These are phyloP conservation scores for Agrotis clavis DNA, from an alignment of 2,888 invertebrate species.

Conservation along the genomic window DNA sequence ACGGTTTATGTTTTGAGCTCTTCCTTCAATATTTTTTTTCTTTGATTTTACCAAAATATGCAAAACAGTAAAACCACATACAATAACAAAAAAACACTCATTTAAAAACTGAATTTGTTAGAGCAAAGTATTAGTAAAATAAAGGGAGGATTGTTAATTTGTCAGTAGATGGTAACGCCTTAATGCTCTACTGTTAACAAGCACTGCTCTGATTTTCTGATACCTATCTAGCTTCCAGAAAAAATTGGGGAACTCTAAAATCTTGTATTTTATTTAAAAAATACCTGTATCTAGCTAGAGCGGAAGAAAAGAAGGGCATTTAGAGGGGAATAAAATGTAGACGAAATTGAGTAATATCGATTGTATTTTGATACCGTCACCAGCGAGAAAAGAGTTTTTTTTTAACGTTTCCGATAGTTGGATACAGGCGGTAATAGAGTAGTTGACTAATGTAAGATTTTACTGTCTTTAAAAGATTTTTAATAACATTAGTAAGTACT, in stretches of 20 bases:
- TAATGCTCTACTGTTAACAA: constrained; percentile 57
- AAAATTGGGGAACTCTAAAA: background rate
- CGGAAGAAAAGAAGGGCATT: constrained; percentile 40
- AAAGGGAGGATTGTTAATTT: constrained; percentile 5
- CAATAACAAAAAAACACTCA: background rate
- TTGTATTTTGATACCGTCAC: constrained; percentile 36
- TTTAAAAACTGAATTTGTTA: background rate
- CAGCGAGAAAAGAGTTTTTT: constrained; percentile 4
- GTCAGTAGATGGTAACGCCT: constrained; percentile 50
- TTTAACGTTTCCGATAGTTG: constrained; percentile 33
- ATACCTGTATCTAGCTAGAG: constrained; percentile 54
- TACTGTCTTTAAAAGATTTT: background rate
- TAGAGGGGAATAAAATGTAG: background rate
- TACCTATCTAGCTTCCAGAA: background rate
- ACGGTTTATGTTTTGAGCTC: no score
- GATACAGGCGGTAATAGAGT: constrained; percentile 47
- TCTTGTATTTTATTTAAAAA: background rate
- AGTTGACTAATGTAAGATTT: constrained; percentile 35
- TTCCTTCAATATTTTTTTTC: no score
- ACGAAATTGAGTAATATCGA: constrained; percentile 4
- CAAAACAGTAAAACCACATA: background rate
- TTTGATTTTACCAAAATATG: constrained; percentile 12
- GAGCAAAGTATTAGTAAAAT: constrained; percentile 18
- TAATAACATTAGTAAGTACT: background rate
- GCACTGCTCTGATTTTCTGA: constrained; percentile 57